Evolutionary conservation across 2,797 vertebrate species (phyloP), one percentile per base, ranked within the genome.

Genomic region (Glyptemys insculpta): DNA sequence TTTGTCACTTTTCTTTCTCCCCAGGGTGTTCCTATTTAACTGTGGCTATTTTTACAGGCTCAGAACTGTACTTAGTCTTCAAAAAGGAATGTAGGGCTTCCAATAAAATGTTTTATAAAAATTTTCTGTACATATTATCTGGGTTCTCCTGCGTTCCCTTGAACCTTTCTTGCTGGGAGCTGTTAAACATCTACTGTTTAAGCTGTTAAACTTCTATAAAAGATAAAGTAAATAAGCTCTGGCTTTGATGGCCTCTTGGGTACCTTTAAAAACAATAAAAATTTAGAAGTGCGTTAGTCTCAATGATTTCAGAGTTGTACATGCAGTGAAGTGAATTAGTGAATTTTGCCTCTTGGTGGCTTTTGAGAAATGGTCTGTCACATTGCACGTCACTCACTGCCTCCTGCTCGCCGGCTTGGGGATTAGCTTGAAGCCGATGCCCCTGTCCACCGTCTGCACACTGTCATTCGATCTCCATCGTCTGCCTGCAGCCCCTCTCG

Each of bases 81-180:
- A 11, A 80, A 25, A 4, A 37, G 29, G 65, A 80, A n/a, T 34
- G 27, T 41, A 15, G 34, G 68, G 37, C 37, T 4, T 34, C 10
- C 59, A 81, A 7, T 83, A 23, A 83, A 19, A 53, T 85, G 81
- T 85, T 1, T 37, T 16, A 41, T 59, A 8, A 41, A 83, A 89
- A 23, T n/a, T 78, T 86, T 74, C 79, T 53, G 37, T 37, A 85
- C 79, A 52, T 68, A 80, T 76, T 14, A 85, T 19, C 8, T 62
- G 0, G 0, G 25, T 6, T 87, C 5, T 83, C 27, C 68, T 6
- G 52, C 2, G 31, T 3, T 50, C 68, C 80, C 37, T 76, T 85
- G 53, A 85, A 83, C 76, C 82, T 80, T 89, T 1, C 4, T 41
- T 85, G 25, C 29, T 4, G n/a, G 2, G 81, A 59, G 41, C 8